Base-by-base conservation (phyloP, 1,140 invertebrate species). In the Diprion similis region DNA sequence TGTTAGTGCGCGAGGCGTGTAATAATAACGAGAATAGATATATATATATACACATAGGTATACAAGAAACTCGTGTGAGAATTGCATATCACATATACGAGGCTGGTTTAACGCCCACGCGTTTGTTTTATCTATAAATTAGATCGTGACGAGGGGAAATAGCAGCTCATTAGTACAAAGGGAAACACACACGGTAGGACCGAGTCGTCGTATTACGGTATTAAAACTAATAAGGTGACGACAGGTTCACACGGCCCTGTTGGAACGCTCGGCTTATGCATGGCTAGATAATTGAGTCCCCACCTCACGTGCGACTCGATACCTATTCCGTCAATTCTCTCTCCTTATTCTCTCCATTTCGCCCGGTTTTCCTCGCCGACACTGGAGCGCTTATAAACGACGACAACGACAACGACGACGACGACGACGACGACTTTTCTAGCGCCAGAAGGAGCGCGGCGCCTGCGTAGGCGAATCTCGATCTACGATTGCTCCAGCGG, bases 101-200 rank as follows among this genome's bases (percentile, higher is more conserved):
- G 24, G 24, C 24, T 37, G 24, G 24, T 37, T 37, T 37, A 37
- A 17, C 51, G n/a, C 51, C 51, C 51, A 59, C 51, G 51, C 51
- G 24, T 59, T 59, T 59, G 51, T 59, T 59, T 59, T 59, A 59
- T 59, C 51, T 59, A 9, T 15, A 9, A 13, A 9, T 59, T 59
- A 59, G 51, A 59, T 59, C 51, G 51, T 59, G n/a, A 59, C 51
- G 51, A 13, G n/a, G 4, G 51, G 51, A 59, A 59, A 59, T 59
- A 59, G 6, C 11, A 59, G 51, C 51, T 59, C 51, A 59, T 59
- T 59, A 59, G 51, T 59, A 59, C 51, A 59, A 59, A 59, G 51
- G 51, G 51, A 59, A 59, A 59, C 51, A 9, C 51, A 37, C 51
- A 59, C 51, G n/a, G 51, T 37, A 37, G 24, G 24, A 37, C 24